A percentile compares a stretch with the other conserved stretches of the same genome.
phyloP scores from a whole-genome alignment of 2,113 vertebrate genomes.

The Hucho hucho region DNA sequence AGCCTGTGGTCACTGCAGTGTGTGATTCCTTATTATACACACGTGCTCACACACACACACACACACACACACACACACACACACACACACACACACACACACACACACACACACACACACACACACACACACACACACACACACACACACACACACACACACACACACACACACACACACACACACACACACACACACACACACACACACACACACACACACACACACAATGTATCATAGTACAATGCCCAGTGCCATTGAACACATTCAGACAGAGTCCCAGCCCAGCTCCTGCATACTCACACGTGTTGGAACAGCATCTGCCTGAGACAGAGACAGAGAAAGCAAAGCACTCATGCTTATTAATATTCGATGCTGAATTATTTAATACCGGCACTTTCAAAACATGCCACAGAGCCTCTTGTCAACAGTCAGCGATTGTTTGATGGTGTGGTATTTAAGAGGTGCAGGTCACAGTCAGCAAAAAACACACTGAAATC shows the following conservation, averaged over 20 bases:
- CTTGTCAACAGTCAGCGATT: conserved; percentile 28
- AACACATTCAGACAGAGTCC: background rate
- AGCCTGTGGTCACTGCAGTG: background rate
- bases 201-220: background rate
- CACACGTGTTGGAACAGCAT: conserved; percentile 34
- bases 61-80: background rate
- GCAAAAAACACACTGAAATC: background rate
- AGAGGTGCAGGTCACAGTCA: background rate
- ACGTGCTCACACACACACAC: conserved; percentile 2
- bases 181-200: too few relatives aligned
- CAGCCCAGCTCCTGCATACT: conserved; percentile 3
- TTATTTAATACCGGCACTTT: conserved; percentile 50
- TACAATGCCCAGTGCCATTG: conserved; percentile 9
- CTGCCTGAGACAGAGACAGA: conserved; percentile 13
- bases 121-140: background rate
- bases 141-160: background rate
- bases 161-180: background rate
- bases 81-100: background rate
- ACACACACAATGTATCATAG: conserved; percentile 12
- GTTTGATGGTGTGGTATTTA: background rate
- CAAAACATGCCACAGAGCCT: conserved; percentile 41
- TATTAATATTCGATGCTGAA: conserved; percentile 38
- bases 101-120: conserved; percentile 7
- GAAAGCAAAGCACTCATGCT: conserved; percentile 33
- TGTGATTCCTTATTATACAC: background rate